phyloP scores from a whole-genome alignment of 2,113 vertebrate species.

The Callipepla californica region DNA sequence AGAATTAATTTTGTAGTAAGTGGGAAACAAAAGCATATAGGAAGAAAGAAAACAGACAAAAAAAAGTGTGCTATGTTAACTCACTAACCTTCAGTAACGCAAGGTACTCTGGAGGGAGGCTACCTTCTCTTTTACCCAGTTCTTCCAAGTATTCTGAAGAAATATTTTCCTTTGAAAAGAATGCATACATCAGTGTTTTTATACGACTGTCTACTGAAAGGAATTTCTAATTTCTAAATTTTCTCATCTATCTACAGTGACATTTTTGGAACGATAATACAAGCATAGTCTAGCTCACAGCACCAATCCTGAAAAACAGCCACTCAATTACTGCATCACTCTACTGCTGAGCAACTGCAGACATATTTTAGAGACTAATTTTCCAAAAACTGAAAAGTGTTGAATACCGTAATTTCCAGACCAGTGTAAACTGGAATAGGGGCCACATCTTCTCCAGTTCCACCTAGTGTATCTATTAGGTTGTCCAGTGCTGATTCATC shows the following conservation, averaged over 20 bases:
- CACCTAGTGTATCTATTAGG: conserved; percentile 76
- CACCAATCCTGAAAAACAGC: accelerated
- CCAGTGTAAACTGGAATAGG: conserved; percentile 72
- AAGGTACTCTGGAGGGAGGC: conserved; percentile 81
- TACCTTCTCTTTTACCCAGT: conserved; percentile 77
- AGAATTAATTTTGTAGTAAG: conserved; percentile 39
- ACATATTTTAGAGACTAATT: neutral
- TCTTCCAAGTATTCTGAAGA: conserved; percentile 74
- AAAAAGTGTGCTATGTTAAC: neutral
- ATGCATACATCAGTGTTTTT: neutral
- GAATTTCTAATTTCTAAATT: neutral
- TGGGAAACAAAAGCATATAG: neutral
- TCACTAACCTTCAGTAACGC: conserved; percentile 77
- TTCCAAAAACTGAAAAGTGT: neutral
- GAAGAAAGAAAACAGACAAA: neutral
- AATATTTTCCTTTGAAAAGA: conserved; percentile 75
- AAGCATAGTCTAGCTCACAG: neutral
- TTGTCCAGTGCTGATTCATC: conserved; percentile 77
- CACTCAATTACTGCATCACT: accelerated
- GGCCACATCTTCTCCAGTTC: conserved; percentile 62
- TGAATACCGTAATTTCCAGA: conserved; percentile 72
- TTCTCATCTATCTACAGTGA: neutral
- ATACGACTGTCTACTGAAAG: neutral
- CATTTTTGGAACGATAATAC: neutral
- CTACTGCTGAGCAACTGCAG: neutral